Percentiles rank a stretch among this genome's conserved stretches.
phyloP scores from a whole-genome alignment of 2,797 vertebrate genomes.

The Cynodonichthys magdalenae region DNA sequence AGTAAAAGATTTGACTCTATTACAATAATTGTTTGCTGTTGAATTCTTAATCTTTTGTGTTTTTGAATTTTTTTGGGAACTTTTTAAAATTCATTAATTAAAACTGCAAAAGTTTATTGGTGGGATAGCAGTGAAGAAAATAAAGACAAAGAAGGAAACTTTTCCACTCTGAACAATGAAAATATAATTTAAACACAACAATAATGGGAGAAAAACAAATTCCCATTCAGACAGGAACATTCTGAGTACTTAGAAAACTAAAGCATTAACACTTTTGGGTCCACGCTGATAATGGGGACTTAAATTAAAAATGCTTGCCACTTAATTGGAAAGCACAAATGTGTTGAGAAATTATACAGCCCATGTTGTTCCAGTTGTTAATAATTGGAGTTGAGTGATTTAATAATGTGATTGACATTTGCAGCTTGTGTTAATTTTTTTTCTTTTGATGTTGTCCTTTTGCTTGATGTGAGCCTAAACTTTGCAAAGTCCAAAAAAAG shows the following conservation, averaged over 20 bases:
- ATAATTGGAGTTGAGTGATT: constrained; percentile 35
- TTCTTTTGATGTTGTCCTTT: neutral
- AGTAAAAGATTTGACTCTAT: neutral
- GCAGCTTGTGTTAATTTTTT: constrained; percentile 20
- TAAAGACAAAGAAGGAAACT: neutral
- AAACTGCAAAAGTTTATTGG: neutral
- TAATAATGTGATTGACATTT: constrained; percentile 30
- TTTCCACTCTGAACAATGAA: neutral
- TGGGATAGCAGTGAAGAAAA: neutral
- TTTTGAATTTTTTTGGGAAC: neutral
- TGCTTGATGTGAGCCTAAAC: constrained; percentile 35
- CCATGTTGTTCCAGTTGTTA: constrained; percentile 17
- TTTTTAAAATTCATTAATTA: neutral
- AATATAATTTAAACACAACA: neutral
- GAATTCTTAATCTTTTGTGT: neutral
- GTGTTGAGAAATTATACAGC: constrained; percentile 33
- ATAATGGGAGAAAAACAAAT: neutral
- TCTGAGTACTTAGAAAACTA: constrained; percentile 1
- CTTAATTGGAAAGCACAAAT: constrained; percentile 22
- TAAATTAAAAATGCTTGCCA: constrained; percentile 31
- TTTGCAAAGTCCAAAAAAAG: neutral
- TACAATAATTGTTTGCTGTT: too few species aligned
- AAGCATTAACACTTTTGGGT: constrained; percentile 1
- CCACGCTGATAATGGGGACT: constrained; percentile 19
- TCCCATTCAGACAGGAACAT: constrained; percentile 5